These are phyloP conservation scores for Phoxinus phoxinus DNA, from an alignment of 2,113 vertebrate genomes.

Conservation along the genomic window DNA sequence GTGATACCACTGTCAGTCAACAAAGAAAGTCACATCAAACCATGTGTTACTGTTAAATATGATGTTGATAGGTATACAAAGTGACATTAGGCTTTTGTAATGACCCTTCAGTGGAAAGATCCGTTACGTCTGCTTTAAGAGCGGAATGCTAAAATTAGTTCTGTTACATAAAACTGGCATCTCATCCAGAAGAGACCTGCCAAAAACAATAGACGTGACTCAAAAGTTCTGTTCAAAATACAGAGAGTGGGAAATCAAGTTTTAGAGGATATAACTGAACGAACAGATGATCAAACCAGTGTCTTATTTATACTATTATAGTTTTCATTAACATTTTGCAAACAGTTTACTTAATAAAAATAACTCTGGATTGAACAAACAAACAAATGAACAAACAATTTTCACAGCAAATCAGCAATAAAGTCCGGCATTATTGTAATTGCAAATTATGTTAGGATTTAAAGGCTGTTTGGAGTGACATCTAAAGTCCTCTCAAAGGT, in stretches of 20 bases:
- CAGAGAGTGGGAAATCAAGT: not conserved
- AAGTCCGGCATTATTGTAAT: not conserved
- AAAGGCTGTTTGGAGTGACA: conserved; percentile 3
- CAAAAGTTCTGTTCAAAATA: not conserved
- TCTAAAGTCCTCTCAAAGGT: conserved; percentile 36
- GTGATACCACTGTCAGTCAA: conserved; percentile 21
- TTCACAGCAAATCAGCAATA: not conserved
- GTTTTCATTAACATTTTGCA: too few relatives aligned
- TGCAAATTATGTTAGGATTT: not conserved
- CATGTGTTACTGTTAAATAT: conserved; percentile 34
- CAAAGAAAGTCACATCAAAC: conserved; percentile 25
- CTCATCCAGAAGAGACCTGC: conserved; percentile 2
- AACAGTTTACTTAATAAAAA: not conserved
- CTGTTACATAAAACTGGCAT: conserved; percentile 45
- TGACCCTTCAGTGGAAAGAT: conserved; percentile 41
- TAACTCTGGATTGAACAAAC: not conserved
- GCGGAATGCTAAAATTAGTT: conserved; percentile 51
- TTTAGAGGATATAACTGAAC: not conserved
- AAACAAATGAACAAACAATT: not conserved
- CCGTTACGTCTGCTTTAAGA: conserved; percentile 45
- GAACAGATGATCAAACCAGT: not conserved
- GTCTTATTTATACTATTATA: not conserved
- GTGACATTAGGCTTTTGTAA: conserved; percentile 50
- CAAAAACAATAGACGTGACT: conserved; percentile 7
- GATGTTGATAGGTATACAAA: conserved; percentile 39